Evolutionary conservation across 2,113 vertebrate species (phyloP).

Genomic region (Isurus oxyrinchus): DNA sequence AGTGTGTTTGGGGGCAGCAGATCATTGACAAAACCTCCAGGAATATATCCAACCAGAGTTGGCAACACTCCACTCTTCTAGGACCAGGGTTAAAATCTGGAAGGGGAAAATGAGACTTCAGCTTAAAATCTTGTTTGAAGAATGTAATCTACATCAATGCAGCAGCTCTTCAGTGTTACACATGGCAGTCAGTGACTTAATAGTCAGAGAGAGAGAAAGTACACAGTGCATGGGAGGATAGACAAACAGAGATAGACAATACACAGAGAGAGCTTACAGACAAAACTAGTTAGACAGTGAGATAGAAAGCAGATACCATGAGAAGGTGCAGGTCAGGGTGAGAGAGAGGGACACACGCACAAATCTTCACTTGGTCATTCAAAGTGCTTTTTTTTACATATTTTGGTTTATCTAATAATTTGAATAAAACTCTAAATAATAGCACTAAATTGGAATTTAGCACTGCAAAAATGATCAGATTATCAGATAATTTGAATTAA

Average conservation of each 20-base stretch:
- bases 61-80: neutral
- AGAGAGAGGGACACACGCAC: neutral
- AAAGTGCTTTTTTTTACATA: neutral
- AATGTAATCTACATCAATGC: neutral
- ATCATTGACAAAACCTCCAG: neutral
- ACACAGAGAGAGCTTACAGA: neutral
- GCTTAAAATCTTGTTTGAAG: neutral
- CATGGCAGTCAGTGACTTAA: neutral
- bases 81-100: neutral
- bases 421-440: neutral
- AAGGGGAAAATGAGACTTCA: neutral
- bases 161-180: neutral
- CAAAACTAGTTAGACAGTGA: neutral
- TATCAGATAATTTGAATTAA: neutral
- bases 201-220: neutral
- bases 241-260: neutral
- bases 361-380: neutral
- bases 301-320: neutral
- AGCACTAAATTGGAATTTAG: neutral
- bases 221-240: neutral
- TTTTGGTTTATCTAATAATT: neutral
- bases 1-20: neutral
- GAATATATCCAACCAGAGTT: neutral
- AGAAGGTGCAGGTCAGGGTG: neutral
- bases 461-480: neutral